These are phyloP conservation scores for Gambusia affinis DNA, from an alignment of 2,113 vertebrate genomes.

Conservation along the genomic window DNA sequence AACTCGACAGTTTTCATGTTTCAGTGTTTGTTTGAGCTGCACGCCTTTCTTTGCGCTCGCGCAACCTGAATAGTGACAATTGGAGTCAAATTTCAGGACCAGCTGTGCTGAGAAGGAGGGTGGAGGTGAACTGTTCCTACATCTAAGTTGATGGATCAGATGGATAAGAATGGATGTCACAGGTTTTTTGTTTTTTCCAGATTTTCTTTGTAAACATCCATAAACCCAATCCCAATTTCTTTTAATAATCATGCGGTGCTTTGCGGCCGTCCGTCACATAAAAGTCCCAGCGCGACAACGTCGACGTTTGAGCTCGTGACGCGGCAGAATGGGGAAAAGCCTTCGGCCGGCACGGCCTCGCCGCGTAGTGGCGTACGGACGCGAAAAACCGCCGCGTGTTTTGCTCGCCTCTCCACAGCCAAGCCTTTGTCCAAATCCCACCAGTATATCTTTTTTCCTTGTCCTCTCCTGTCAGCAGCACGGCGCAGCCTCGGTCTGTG, in stretches of 20 bases:
- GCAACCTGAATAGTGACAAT: conserved; percentile 29
- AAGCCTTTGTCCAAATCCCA: conserved; percentile 11
- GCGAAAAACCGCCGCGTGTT: conserved; percentile 3
- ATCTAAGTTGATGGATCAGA: neutral
- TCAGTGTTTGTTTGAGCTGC: conserved; percentile 9
- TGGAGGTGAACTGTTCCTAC: neutral
- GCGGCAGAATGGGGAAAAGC: neutral
- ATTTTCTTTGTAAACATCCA: neutral
- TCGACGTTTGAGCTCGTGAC: neutral
- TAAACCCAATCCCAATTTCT: neutral
- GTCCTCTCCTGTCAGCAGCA: conserved; percentile 53
- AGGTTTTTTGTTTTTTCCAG: neutral
- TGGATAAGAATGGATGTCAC: neutral
- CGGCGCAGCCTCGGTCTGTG: conserved; percentile 29
- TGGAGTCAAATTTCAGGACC: conserved; percentile 29
- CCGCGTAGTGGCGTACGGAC: neutral
- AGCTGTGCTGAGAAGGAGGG: conserved; percentile 7
- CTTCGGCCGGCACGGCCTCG: neutral
- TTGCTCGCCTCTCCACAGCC: conserved; percentile 29
- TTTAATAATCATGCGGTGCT: neutral
- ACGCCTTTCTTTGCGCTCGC: conserved; percentile 25
- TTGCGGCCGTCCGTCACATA: neutral
- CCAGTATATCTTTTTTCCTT: conserved; percentile 44
- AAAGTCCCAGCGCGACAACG: neutral
- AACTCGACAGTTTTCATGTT: conserved; percentile 9